Base-by-base conservation (phyloP, 2,113 vertebrate genomes). In the Rhabdomys dilectus region DNA sequence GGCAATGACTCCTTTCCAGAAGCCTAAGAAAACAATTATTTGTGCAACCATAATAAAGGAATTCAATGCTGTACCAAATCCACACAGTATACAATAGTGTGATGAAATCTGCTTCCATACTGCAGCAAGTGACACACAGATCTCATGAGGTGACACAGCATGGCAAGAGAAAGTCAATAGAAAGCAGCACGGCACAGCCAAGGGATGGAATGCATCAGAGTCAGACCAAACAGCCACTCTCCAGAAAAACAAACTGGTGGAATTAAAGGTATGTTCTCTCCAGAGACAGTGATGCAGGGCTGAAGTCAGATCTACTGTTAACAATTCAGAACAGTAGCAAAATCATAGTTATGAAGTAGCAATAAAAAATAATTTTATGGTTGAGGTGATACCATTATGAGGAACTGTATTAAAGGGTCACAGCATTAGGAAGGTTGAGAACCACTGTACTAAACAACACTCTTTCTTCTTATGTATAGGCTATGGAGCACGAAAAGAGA, bases 151-250 rank as follows among this genome's bases (percentile, higher is more conserved):
- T 19, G 8, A 87, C 36, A 62, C 2, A 84, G 10, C 45, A 82
- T 82, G 93, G 85, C 72, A 91, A 91, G 53, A 12, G 42, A 89
- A 4, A 4, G 29, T 85, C 36, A 60, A 66, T 0, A 93, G 22
- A 56, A 86, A 80, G 19, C 19, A 91, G n/a, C 89, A 88, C 82
- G 19, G 39, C 8, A 36, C 81, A 73, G 24, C 11, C 15, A 89
- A 85, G 24, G 85, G 91, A 91, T 88, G 89, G 72, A 64, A 56
- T 89, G 91, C 62, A 58, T 86, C 68, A 51, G 82, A 81, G 76
- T 66, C 39, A 84, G 36, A 88, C 84, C 8, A 31, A 56, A 90
- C 16, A 62, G 26, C 16, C 31, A 34, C n/a, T 91, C 62, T 93
- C 81, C 78, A 89, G 53, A 24, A 86, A 94, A 91, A 92, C 11